Evolutionary conservation across 2,888 invertebrate genomes (phyloP), one percentile per base, ranked within the genome.

Genomic region (Drosophila rubida): DNA sequence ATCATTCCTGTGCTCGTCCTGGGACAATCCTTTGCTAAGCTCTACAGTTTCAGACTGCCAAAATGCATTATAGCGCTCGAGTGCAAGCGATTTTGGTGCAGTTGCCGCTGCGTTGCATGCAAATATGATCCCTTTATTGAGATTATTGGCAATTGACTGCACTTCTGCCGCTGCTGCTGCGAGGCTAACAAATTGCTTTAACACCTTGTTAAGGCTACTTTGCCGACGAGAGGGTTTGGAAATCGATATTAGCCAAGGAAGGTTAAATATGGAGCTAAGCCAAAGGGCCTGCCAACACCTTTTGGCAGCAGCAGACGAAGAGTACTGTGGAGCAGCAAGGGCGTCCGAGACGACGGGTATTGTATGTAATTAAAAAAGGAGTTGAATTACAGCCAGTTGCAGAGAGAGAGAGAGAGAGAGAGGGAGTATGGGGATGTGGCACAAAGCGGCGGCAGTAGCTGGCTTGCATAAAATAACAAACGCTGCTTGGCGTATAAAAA

Each of bases 301-400:
- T 69, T 6, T 9, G 46, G 16, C 60, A 41, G 60, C 19, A 16
- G 54, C 25, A 23, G 23, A 54, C 13, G 41, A 16, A 19, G 19
- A 1, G 19, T 19, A 19, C 3, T 2, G 35, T 27, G 6, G 16
- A 19, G 35, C 19, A n/a, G n/a, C 19, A 8, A 5, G 7, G 27
- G 14, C 37, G 27, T 5, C 11, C 2, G 8, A 25, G 8, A n/a
- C n/a, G 59, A 19, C 25, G 63, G 65, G 80, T 77, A 72, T 78
- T 78, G 84, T 83, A 84, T 84, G 82, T 82, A 82, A 82, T 82
- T 82, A 82, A 82, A 59, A 53, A 84, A 65, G 78, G 82, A 87
- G 87, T 87, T 78, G 78, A 58, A 80, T 82, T 87, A 82, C 82
- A 87, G 22, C 63, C 35, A 58, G 39, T 25, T n/a, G 37, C 13